Evolutionary conservation across 2,888 invertebrate genomes (phyloP), one percentile per base, ranked within the genome.

Genomic region (Gastrophysa polygoni): DNA sequence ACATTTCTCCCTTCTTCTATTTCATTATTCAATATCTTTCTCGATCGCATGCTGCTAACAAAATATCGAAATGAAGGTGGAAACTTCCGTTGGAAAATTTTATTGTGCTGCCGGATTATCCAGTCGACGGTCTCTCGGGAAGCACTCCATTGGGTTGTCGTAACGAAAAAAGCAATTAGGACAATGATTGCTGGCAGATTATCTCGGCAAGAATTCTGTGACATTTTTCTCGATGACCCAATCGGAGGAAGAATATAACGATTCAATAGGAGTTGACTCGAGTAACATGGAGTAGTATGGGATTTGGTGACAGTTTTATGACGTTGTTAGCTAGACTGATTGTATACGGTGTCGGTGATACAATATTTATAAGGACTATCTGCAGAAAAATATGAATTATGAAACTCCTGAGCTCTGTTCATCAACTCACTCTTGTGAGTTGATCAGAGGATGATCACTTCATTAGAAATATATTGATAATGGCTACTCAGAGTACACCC

Each of bases 11-110:
- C 7, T 10, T 32, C 32, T 32, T 32, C 32, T 32, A 5, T 32
- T 32, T 32, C 8, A 4, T 8, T 32, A 32, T 32, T 32, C 32
- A 11, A 32, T 32, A 73, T 10, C 63, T 54, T 62, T 61, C 54
- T 57, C 61, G 47, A 3, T 24, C 3, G 7, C 24, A 24, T 24
- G 24, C 38, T 58, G 29, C 58, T n/a, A n/a, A n/a, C 46, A 51
- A 59, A 61, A 59, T 61, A 61, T 32, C 62, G 64, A 61, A 64
- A 67, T 58, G 50, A 58, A 64, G 60, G 51, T 54, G 61, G 61
- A 54, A 62, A 57, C 55, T 59, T 16, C 50, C 59, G 55, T 52
- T 51, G 21, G 59, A 47, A 55, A 59, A 59, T n/a, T n/a, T n/a
- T n/a, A 64, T 67, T 62, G 59, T 64, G 59, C 59, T 32, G 32